Conservation (phyloP, 2,113 vertebrate species). For the Copsychus sechellarum region DNA sequence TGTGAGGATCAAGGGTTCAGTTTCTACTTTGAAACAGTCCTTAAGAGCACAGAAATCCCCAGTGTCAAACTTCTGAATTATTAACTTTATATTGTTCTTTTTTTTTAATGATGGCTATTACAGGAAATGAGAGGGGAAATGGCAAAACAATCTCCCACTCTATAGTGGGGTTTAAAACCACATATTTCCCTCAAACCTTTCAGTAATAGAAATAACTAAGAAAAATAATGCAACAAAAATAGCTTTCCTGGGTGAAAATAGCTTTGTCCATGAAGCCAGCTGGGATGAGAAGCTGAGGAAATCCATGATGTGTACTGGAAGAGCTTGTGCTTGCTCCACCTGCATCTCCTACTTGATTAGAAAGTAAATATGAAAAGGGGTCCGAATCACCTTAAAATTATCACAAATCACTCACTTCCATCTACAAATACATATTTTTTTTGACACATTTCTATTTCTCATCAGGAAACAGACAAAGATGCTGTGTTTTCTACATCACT, state of each 20-base stretch:
- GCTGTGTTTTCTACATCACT: background rate
- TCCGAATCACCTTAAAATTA: background rate
- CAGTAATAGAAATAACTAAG: fast-evolving
- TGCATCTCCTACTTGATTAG: background rate
- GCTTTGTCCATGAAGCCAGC: background rate
- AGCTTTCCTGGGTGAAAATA: background rate
- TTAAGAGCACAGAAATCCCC: background rate
- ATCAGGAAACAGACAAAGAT: background rate
- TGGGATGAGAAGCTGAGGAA: background rate
- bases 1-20: background rate
- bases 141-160: fast-evolving
- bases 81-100: background rate
- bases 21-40: background rate
- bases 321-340: background rate
- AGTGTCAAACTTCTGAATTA: background rate
- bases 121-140: fast-evolving
- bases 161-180: background rate
- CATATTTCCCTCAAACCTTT: fast-evolving
- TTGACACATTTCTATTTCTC: background rate
- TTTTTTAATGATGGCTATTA: no score
- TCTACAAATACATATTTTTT: background rate
- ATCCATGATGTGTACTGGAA: fast-evolving
- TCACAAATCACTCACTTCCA: background rate
- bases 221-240: background rate
- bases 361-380: background rate